phyloP scores from a whole-genome alignment of 2,797 vertebrate genomes.

The Pseudocheirus occidentalis region DNA sequence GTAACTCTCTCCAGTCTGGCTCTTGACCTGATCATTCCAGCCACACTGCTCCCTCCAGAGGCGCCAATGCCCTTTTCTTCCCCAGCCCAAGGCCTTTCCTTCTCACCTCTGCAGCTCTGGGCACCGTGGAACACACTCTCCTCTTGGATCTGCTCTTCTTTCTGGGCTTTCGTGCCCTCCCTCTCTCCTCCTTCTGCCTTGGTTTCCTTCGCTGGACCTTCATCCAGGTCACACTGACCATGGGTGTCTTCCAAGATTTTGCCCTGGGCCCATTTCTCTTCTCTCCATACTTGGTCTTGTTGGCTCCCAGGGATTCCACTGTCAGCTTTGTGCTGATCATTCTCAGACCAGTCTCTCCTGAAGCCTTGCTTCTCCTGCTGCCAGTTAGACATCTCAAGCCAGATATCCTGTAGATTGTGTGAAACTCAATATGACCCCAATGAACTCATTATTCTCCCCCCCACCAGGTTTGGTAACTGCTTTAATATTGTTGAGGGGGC shows the following conservation, averaged over 20 bases:
- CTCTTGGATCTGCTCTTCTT: too few relatives aligned
- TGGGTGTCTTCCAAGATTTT: too few relatives aligned
- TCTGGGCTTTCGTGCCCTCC: too few relatives aligned
- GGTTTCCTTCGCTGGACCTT: too few relatives aligned
- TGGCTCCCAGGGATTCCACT: accelerated
- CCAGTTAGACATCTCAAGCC: neutral
- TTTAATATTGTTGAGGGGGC: neutral
- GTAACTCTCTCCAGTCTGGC: too few relatives aligned
- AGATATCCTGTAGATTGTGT: neutral
- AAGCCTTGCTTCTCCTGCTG: neutral
- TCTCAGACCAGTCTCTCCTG: neutral
- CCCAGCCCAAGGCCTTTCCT: neutral
- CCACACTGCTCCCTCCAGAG: neutral
- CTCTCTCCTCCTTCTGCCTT: too few relatives aligned
- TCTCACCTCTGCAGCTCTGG: neutral
- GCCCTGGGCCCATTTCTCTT: neutral
- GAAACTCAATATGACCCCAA: neutral
- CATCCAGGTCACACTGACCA: too few relatives aligned
- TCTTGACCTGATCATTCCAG: neutral
- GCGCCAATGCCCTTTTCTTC: too few relatives aligned
- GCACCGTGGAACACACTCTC: too few relatives aligned
- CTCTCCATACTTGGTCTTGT: neutral
- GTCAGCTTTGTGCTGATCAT: neutral
- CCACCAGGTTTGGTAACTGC: neutral
- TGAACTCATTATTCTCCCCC: neutral